phyloP scores from a whole-genome alignment of 2,888 invertebrate genomes.

The Melanchra persicariae region DNA sequence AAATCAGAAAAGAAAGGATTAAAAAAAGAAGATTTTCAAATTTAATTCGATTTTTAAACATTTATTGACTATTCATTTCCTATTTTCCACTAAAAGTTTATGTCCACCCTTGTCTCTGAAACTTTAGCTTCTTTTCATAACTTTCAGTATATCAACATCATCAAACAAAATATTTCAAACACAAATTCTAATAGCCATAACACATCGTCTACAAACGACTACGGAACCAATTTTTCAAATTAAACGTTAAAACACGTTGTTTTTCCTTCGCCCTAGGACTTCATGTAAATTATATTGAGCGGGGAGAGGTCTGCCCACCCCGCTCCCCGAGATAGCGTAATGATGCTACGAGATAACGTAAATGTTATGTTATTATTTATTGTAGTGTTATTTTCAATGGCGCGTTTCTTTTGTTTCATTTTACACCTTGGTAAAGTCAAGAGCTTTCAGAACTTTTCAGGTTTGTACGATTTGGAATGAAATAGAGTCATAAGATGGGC shows the following conservation, averaged over 20 bases:
- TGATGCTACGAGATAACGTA: conserved; percentile 66
- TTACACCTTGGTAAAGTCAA: background rate
- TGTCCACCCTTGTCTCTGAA: too few relatives aligned
- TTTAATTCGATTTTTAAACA: too few relatives aligned
- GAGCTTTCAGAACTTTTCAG: background rate
- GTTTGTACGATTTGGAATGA: too few relatives aligned
- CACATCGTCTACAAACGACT: conserved; percentile 32
- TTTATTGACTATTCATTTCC: too few relatives aligned
- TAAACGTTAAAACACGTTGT: conserved; percentile 48
- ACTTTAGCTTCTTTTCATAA: too few relatives aligned
- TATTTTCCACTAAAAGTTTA: too few relatives aligned
- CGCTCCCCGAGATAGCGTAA: conserved; percentile 65
- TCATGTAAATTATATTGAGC: conserved; percentile 64
- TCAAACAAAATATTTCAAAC: conserved; percentile 1
- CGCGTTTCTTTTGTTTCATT: conserved; percentile 26
- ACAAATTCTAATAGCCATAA: background rate
- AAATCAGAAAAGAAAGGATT: too few relatives aligned
- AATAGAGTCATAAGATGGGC: too few relatives aligned
- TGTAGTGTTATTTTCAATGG: conserved; percentile 22
- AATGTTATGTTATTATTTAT: conserved; percentile 63
- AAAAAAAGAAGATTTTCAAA: too few relatives aligned
- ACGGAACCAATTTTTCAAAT: conserved; percentile 61
- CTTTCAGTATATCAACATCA: background rate
- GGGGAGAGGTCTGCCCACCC: conserved; percentile 56
- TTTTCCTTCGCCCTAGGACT: conserved; percentile 52